A percentile compares a stretch with the other conserved stretches of the same genome.
Evolutionary conservation across 1,140 invertebrate genomes (phyloP).

Genomic region (Odontomachus brunneus): DNA sequence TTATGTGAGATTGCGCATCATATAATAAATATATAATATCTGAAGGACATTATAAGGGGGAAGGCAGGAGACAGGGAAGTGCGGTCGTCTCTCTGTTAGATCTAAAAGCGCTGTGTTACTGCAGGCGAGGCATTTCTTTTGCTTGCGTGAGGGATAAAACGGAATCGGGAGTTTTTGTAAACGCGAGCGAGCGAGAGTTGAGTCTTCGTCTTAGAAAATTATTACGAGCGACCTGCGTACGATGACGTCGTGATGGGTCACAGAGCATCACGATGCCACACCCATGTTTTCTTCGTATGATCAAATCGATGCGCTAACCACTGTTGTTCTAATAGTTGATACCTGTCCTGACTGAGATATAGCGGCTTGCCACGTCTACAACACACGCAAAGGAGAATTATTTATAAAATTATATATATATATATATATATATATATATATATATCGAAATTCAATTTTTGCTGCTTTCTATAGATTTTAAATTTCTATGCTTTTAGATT

Average conservation of each 20-base stretch:
- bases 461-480: no score
- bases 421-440: conserved; percentile 19
- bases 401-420: conserved; percentile 22
- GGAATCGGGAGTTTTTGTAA: conserved; percentile 36
- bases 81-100: conserved; percentile 72
- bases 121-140: conserved; percentile 72
- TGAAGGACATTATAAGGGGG: conserved; percentile 44
- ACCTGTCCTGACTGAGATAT: conserved; percentile 95
- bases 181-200: neutral
- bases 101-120: conserved; percentile 78
- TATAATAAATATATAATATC: conserved; percentile 81
- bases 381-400: conserved; percentile 63
- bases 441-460: conserved; percentile 20
- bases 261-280: conserved; percentile 94
- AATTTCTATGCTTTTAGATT: no score
- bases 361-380: conserved; percentile 97
- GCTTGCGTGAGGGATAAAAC: conserved; percentile 70
- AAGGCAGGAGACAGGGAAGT: no score
- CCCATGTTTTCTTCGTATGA: conserved; percentile 96
- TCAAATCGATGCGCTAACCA: conserved; percentile 98
- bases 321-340: conserved; percentile 95
- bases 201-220: conserved; percentile 64
- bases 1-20: conserved; percentile 68
- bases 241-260: conserved; percentile 81
- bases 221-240: conserved; percentile 64